Percentiles rank a stretch among this genome's conserved stretches.
phyloP scores from a whole-genome alignment of 1,140 invertebrate genomes.

The Pseudachorutes palmiensis region DNA sequence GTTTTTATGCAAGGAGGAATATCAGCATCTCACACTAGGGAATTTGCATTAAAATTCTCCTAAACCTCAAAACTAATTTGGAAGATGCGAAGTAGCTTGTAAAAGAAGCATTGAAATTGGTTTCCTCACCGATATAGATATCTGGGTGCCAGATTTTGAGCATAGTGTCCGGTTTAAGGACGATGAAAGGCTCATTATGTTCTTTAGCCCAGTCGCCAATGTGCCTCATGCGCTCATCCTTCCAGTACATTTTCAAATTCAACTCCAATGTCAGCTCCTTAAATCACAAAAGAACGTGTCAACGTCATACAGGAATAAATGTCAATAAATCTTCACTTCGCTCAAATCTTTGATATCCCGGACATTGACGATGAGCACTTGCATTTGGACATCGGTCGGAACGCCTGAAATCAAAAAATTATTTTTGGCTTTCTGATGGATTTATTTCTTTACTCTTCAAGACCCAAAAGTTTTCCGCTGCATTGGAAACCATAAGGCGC shows the following conservation, averaged over 20 bases:
- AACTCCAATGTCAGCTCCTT: constrained; percentile 38
- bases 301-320: constrained; percentile 3
- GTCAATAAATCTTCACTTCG: constrained; percentile 24
- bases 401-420: constrained; percentile 27
- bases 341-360: constrained; percentile 38
- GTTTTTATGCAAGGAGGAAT: no score
- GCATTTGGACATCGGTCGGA: constrained; percentile 31
- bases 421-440: no score
- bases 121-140: constrained; percentile 31
- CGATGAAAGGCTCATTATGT: constrained; percentile 27
- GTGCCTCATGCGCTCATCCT: constrained; percentile 33
- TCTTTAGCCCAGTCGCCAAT: constrained; percentile 25
- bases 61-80: no score
- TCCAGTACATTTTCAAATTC: constrained; percentile 38
- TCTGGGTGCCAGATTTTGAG: constrained; percentile 37
- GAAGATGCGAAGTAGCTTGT: no score
- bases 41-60: no score
- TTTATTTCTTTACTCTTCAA: no score
- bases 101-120: no score
- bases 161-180: constrained; percentile 33
- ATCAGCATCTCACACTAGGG: no score
- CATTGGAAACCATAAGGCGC: no score
- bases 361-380: constrained; percentile 37
- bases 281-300: constrained; percentile 13
- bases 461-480: no score